Percentiles rank a stretch among this genome's conserved stretches.
phyloP scores from a whole-genome alignment of 1,140 invertebrate genomes.

The Drosophila takahashii region DNA sequence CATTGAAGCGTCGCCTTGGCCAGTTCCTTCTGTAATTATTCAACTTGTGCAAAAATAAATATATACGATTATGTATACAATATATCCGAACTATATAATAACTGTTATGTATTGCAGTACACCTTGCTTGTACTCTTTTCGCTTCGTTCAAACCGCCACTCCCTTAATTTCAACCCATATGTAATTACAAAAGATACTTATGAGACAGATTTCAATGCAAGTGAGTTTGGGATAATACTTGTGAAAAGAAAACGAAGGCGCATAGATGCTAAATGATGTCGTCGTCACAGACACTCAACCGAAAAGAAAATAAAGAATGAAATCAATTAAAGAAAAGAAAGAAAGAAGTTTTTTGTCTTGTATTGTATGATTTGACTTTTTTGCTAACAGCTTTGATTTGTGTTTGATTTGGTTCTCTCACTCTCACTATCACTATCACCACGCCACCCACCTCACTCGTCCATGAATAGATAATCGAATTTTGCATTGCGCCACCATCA shows the following conservation, averaged over 20 bases:
- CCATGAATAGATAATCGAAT: conserved; percentile 25
- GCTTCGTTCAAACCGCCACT: conserved; percentile 55
- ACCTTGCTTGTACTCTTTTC: conserved; percentile 60
- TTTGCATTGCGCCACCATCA: conserved; percentile 22
- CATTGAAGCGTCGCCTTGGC: conserved; percentile 15
- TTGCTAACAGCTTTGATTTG: conserved; percentile 76
- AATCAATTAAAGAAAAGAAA: conserved; percentile 53
- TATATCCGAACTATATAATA: conserved; percentile 50
- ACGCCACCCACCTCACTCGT: conserved; percentile 22
- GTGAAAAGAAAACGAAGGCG: conserved; percentile 61
- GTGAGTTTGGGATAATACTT: conserved; percentile 84
- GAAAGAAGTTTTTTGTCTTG: conserved; percentile 70
- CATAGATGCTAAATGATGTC: conserved; percentile 49
- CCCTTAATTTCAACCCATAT: conserved; percentile 56
- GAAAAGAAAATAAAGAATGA: conserved; percentile 30
- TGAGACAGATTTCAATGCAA: conserved; percentile 85
- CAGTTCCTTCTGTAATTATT: conserved; percentile 56
- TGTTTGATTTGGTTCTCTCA: conserved; percentile 66
- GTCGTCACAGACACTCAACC: conserved; percentile 42
- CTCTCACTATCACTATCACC: conserved; percentile 38
- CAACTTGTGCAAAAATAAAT: conserved; percentile 16
- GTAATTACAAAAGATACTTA: conserved; percentile 84
- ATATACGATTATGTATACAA: conserved; percentile 32
- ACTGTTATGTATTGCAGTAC: conserved; percentile 61
- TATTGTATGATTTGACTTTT: conserved; percentile 71